These are phyloP conservation scores for Vultur gryphus DNA, from an alignment of 2,797 vertebrate genomes.

Conservation along the genomic window DNA sequence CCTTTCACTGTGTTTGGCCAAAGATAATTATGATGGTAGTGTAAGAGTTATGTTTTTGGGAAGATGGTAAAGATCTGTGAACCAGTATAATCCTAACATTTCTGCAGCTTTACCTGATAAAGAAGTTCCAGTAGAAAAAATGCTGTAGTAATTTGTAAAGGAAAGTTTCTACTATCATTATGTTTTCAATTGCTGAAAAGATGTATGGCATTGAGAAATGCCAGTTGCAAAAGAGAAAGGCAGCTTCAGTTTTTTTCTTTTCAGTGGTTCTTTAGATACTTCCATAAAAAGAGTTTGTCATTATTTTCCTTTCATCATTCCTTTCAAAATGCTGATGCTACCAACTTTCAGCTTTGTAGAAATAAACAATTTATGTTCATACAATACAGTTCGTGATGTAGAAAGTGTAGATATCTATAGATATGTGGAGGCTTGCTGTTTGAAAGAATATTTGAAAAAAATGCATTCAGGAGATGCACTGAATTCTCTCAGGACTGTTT, in stretches of 20 bases:
- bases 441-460: not conserved
- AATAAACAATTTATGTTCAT: conserved; percentile 6
- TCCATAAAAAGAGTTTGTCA: conserved; percentile 25
- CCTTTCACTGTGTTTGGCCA: not conserved
- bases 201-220: conserved; percentile 40
- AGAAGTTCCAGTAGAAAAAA: not conserved
- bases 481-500: not conserved
- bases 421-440: not conserved
- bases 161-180: conserved; percentile 24
- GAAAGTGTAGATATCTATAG: not conserved
- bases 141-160: not conserved
- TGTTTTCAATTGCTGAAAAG: conserved; percentile 19
- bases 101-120: conserved; percentile 30
- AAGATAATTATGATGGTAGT: not conserved
- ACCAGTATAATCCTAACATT: not conserved
- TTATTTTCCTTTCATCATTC: conserved; percentile 6
- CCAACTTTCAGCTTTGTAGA: conserved; percentile 12
- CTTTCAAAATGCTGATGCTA: conserved; percentile 22
- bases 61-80: not conserved
- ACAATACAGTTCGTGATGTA: conserved; percentile 9
- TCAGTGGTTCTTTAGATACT: conserved; percentile 1
- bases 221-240: conserved; percentile 19
- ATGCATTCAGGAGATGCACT: not conserved
- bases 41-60: not conserved
- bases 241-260: not conserved